Conservation (phyloP, 2,797 vertebrate genomes). For the Otus scops region DNA sequence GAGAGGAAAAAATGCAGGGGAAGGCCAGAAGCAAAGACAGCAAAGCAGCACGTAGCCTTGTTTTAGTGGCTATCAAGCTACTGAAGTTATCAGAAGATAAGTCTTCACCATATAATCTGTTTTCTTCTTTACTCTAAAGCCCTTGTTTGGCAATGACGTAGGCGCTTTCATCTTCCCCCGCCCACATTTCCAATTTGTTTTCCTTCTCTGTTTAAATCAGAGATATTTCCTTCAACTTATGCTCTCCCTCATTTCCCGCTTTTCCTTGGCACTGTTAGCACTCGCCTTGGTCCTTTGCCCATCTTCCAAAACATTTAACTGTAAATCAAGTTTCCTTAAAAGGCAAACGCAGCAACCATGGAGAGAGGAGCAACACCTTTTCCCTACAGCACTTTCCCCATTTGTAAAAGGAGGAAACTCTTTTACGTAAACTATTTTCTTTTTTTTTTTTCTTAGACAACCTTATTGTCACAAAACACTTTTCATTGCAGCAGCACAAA, state of each 20-base stretch:
- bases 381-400: background rate
- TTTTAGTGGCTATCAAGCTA: background rate
- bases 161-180: background rate
- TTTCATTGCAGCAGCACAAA: background rate
- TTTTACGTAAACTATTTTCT: background rate
- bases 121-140: background rate
- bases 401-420: background rate
- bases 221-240: background rate
- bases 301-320: constrained; percentile 22
- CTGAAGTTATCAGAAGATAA: background rate
- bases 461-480: background rate
- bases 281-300: background rate
- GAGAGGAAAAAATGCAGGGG: background rate
- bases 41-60: background rate
- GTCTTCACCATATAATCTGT: background rate
- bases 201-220: background rate
- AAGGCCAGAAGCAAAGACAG: background rate
- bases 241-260: constrained; percentile 15
- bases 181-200: background rate
- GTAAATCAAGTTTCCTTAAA: constrained; percentile 18
- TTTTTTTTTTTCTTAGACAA: background rate
- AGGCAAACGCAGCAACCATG: background rate
- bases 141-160: background rate
- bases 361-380: background rate
- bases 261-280: background rate